phyloP scores from a whole-genome alignment of 2,797 vertebrate species.

The Yasuhikotakia modesta region DNA sequence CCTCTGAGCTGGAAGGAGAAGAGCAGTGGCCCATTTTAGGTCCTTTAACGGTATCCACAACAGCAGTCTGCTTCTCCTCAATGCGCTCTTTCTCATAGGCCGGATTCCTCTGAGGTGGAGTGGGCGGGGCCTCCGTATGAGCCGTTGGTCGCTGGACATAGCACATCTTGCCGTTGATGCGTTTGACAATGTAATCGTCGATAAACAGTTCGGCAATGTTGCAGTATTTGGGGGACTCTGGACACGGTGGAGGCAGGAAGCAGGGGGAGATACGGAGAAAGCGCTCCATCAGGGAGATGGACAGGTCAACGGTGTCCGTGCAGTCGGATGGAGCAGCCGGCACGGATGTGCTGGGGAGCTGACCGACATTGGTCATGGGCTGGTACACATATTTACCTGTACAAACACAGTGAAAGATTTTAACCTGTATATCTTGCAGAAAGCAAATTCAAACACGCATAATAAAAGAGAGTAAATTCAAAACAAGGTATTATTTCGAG shows the following conservation, averaged over 20 bases:
- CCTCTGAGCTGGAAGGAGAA: constrained; percentile 94
- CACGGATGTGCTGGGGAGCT: constrained; percentile 91
- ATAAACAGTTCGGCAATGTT: constrained; percentile 93
- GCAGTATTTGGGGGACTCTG: constrained; percentile 90
- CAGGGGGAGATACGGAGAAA: constrained; percentile 90
- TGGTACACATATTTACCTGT: constrained; percentile 97
- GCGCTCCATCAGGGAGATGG: constrained; percentile 88
- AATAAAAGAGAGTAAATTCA: neutral
- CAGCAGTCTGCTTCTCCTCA: constrained; percentile 67
- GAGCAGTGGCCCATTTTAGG: constrained; percentile 93
- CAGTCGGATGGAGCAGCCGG: constrained; percentile 79
- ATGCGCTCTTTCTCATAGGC: constrained; percentile 58
- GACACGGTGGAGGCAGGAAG: constrained; percentile 88
- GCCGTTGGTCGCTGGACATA: constrained; percentile 90
- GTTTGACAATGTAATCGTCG: constrained; percentile 95
- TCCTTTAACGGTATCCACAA: constrained; percentile 78
- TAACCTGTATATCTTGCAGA: neutral
- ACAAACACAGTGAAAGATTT: constrained; percentile 11
- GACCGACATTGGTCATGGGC: constrained; percentile 96
- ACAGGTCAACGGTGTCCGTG: constrained; percentile 87
- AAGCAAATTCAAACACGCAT: neutral
- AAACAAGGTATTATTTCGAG: neutral
- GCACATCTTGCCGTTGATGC: constrained; percentile 98
- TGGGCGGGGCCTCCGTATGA: constrained; percentile 69
- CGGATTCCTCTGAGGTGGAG: constrained; percentile 54